Evolutionary conservation across 2,797 vertebrate species (phyloP), one percentile per base, ranked within the genome.

Genomic region (Decapterus maruadsi): DNA sequence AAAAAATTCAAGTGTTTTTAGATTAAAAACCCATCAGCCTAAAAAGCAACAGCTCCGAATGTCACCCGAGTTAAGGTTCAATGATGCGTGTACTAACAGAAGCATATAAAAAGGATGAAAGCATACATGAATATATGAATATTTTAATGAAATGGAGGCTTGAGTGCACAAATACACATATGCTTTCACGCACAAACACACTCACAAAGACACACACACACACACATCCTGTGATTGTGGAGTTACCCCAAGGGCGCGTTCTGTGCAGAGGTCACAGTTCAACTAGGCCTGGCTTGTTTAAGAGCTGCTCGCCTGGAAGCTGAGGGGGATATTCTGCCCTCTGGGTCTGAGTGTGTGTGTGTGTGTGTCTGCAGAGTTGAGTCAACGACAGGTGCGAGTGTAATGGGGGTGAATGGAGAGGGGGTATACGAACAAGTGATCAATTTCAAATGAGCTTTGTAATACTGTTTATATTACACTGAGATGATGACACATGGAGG

Each of bases 371-470:
- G 62, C 59, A 60, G 40, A 72, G 90, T 69, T 77, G 84, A 88
- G 86, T 90, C 88, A 91, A 92, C 55, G 93, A 92, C 93, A 94
- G 93, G 93, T 95, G 94, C 90, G 68, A 82, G 69, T 81, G 80
- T 80, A 64, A 72, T 42, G 68, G 77, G 63, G 72, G n/a, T 59
- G 75, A 82, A 84, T 48, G 36, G 68, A 51, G 48, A 69, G 75
- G 69, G 76, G 63, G 53, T 9, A 85, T 53, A n/a, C n/a, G 78
- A 89, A 89, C 83, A 59, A 91, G 83, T 91, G 77, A 93, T 88
- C 88, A 86, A 88, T 91, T 89, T 81, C 83, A 86, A 86, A 90
- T 90, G 74, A 86, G 85, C 90, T 91, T 85, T 89, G 75, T 88
- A 78, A 90, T 88, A 68, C 77, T 79, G 77, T 81, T 88, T 77